A percentile compares a stretch with the other conserved stretches of the same genome.
Conservation (phyloP, 1,140 invertebrate genomes). For the Melitaea cinxia region DNA sequence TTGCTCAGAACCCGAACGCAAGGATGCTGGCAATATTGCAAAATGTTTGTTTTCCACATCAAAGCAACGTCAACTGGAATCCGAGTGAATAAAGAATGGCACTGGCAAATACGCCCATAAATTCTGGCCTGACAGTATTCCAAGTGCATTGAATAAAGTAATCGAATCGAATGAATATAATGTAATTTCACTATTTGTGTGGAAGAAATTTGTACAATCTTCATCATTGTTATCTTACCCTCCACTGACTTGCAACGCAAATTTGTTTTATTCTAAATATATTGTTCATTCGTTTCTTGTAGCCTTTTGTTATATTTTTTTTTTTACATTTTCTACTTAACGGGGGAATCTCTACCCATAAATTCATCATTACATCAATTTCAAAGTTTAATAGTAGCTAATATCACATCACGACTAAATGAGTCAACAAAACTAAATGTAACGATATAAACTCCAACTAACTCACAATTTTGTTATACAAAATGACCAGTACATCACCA, state of each 20-base stretch:
- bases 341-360: too few relatives aligned
- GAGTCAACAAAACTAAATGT: too few relatives aligned
- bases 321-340: too few relatives aligned
- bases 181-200: conserved; percentile 17
- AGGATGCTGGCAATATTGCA: conserved; percentile 17
- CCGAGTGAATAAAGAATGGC: conserved; percentile 33
- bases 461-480: background rate
- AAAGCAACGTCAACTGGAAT: conserved; percentile 29
- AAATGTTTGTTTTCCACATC: conserved; percentile 34
- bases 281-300: background rate
- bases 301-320: background rate
- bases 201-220: conserved; percentile 13
- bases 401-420: too few relatives aligned
- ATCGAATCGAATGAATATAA: conserved; percentile 30
- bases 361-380: too few relatives aligned
- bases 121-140: conserved; percentile 36
- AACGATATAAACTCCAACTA: too few relatives aligned
- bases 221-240: too few relatives aligned
- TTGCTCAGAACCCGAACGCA: background rate
- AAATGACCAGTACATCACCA: background rate
- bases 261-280: background rate
- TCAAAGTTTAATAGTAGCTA: too few relatives aligned
- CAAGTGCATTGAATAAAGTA: conserved; percentile 40
- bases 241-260: background rate
- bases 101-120: conserved; percentile 36